Conservation (phyloP, 2,797 vertebrate genomes). For the Cirrhinus molitorella region DNA sequence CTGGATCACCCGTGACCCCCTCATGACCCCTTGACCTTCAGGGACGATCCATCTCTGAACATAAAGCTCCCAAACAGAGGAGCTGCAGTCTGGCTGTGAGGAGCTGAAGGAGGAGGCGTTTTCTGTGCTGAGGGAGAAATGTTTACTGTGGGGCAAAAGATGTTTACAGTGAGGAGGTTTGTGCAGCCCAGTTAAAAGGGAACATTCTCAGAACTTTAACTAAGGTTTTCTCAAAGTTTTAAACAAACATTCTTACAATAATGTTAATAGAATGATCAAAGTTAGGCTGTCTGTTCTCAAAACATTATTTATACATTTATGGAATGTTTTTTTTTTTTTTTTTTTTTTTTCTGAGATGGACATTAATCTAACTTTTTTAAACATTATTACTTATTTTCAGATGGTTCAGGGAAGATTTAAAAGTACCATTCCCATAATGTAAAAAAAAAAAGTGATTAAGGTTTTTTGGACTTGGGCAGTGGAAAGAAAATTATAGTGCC, state of each 20-base stretch:
- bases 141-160: background rate
- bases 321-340: no score
- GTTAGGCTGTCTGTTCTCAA: no score
- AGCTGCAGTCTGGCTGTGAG: background rate
- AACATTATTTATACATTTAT: no score
- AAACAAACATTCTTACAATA: background rate
- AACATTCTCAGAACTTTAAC: no score
- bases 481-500: background rate
- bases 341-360: no score
- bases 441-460: background rate
- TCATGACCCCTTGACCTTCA: background rate
- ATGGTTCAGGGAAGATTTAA: background rate
- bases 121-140: background rate
- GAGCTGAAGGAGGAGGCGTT: background rate
- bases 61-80: background rate
- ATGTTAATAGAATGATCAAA: no score
- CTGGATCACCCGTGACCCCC: background rate
- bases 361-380: background rate
- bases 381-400: background rate
- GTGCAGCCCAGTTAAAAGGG: background rate
- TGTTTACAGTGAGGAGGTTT: background rate
- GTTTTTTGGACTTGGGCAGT: background rate
- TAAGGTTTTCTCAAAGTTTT: background rate
- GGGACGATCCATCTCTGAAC: background rate
- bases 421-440: no score